Percentiles rank a stretch among this genome's conserved stretches.
phyloP scores from a whole-genome alignment of 2,113 vertebrate species.

The Chionomys nivalis region DNA sequence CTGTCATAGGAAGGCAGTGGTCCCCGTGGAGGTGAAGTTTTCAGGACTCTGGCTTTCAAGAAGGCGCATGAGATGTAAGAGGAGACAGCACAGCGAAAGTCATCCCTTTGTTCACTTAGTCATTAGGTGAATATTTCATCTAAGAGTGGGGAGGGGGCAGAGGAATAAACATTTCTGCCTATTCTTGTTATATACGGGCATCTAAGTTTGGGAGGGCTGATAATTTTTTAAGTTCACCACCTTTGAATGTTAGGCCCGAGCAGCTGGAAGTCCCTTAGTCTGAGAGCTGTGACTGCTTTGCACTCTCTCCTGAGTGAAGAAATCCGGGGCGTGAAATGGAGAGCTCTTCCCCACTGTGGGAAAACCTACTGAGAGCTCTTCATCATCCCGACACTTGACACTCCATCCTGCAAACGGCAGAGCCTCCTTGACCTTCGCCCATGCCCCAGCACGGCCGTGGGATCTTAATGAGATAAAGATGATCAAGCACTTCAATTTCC shows the following conservation, averaged over 20 bases:
- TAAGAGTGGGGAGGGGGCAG: not conserved
- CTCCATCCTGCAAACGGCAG: not conserved
- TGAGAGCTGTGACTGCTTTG: not conserved
- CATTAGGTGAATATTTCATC: not conserved
- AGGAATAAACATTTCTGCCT: not conserved
- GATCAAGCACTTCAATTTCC: constrained; percentile 48
- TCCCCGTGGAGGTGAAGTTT: no score
- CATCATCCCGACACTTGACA: not conserved
- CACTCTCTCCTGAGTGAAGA: not conserved
- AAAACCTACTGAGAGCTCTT: not conserved
- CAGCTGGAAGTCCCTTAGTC: not conserved
- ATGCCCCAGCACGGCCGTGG: not conserved
- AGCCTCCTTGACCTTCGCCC: constrained; percentile 56
- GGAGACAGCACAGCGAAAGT: not conserved
- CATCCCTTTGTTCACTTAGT: not conserved
- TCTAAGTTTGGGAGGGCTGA: not conserved
- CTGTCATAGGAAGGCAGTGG: not conserved
- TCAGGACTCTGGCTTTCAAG: not conserved
- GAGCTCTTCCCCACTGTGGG: not conserved
- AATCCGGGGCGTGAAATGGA: not conserved
- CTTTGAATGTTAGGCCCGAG: not conserved
- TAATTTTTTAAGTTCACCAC: not conserved
- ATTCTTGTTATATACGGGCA: not conserved
- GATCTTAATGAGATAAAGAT: not conserved
- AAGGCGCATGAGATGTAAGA: not conserved